Percentiles rank a stretch among this genome's conserved stretches.
These are phyloP conservation scores for Geococcyx californianus DNA, from an alignment of 2,113 vertebrate species.

Conservation along the genomic window DNA sequence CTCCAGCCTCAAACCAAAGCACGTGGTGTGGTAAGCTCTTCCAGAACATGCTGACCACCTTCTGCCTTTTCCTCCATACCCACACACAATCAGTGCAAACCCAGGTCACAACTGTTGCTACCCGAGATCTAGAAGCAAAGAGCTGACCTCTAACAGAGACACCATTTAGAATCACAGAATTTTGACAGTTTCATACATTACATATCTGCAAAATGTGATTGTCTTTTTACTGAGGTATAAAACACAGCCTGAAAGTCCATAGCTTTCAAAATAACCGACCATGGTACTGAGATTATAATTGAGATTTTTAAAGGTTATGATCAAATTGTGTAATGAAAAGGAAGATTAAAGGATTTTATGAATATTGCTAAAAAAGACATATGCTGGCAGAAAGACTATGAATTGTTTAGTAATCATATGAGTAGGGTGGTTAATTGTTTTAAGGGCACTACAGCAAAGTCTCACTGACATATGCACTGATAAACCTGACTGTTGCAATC, in stretches of 20 bases:
- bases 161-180: rapidly evolving
- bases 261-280: neutral
- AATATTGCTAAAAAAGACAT: neutral
- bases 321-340: neutral
- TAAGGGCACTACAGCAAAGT: neutral
- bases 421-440: neutral
- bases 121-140: neutral
- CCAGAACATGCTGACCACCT: rapidly evolving
- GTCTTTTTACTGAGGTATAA: neutral
- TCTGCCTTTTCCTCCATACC: neutral
- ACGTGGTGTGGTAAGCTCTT: rapidly evolving
- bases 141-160: neutral
- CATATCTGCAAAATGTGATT: rapidly evolving
- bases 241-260: neutral
- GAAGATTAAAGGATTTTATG: neutral
- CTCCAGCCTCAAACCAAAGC: neutral
- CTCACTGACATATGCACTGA: neutral
- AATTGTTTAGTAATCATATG: neutral
- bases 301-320: neutral
- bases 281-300: neutral
- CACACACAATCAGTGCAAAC: rapidly evolving
- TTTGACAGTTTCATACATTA: neutral
- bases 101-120: no score
- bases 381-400: neutral
- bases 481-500: neutral